phyloP scores from a whole-genome alignment of 2,113 vertebrate species.

The Balaenoptera acutorostrata region DNA sequence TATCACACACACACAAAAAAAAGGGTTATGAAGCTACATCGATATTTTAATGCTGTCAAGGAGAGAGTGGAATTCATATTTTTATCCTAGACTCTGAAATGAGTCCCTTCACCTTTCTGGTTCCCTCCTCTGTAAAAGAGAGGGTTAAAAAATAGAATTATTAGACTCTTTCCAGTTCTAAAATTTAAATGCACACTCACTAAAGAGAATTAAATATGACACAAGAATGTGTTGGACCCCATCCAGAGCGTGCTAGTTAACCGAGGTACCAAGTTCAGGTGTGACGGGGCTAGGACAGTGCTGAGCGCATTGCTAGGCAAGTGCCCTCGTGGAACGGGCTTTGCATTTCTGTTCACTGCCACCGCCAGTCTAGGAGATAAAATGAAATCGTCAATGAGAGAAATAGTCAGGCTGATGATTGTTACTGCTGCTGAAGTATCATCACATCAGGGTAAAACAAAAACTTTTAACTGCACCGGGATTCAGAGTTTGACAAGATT shows the following conservation, averaged over 20 bases:
- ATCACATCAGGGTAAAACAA: not conserved
- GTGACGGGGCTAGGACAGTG: not conserved
- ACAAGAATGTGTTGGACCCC: not conserved
- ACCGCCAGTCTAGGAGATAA: not conserved
- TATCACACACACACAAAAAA: not conserved
- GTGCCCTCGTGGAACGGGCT: accelerated
- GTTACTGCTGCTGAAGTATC: not conserved
- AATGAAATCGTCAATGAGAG: not conserved
- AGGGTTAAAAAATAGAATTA: not conserved
- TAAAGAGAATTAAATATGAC: not conserved
- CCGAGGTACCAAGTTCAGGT: not conserved
- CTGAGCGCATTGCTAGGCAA: not conserved
- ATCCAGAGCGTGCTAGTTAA: not conserved
- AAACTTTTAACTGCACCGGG: not conserved
- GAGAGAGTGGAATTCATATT: not conserved
- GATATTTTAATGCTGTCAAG: not conserved
- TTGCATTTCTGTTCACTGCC: not conserved
- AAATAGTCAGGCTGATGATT: not conserved
- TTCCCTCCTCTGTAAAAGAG: not conserved
- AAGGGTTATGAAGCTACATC: not conserved
- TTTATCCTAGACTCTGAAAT: not conserved
- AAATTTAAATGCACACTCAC: not conserved
- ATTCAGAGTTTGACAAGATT: not conserved
- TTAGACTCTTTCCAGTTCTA: not conserved
- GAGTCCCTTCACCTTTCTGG: not conserved